These are phyloP conservation scores for Limnephilus lunatus DNA, from an alignment of 2,888 invertebrate genomes.

Conservation along the genomic window DNA sequence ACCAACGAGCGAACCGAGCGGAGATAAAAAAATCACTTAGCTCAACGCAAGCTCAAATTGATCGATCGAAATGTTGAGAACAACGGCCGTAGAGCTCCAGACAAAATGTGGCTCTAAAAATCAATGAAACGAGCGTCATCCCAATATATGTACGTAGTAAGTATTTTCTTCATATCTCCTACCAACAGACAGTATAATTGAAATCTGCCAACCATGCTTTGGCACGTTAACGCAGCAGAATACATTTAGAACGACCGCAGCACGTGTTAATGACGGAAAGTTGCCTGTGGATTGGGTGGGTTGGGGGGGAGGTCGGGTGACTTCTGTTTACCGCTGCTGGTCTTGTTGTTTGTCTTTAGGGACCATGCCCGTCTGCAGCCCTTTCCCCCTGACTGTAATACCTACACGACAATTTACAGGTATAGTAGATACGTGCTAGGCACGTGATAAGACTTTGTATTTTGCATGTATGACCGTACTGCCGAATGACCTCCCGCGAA, in stretches of 20 bases:
- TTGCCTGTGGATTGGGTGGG: background rate
- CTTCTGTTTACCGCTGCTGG: slow-evolving; percentile 12
- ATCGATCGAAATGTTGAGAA: too few relatives aligned
- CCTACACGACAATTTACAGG: background rate
- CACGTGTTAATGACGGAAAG: slow-evolving; percentile 10
- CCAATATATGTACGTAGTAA: background rate
- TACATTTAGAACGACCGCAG: slow-evolving; percentile 15
- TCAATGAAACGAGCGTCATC: background rate
- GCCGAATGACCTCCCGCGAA: slow-evolving; percentile 39
- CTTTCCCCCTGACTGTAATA: background rate
- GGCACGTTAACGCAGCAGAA: background rate
- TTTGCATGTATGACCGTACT: slow-evolving; percentile 6
- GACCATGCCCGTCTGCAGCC: background rate
- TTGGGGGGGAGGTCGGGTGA: background rate
- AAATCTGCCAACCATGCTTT: background rate
- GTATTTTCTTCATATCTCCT: background rate
- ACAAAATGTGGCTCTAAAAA: background rate
- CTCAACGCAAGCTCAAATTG: too few relatives aligned
- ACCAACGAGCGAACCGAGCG: too few relatives aligned
- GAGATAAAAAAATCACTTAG: too few relatives aligned
- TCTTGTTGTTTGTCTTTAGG: background rate
- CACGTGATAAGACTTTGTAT: slow-evolving; percentile 37
- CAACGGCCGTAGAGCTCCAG: too few relatives aligned
- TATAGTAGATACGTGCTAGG: background rate
- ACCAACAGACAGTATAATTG: background rate